Conservation (phyloP, 2,113 vertebrate genomes). For the Oriolus oriolus region DNA sequence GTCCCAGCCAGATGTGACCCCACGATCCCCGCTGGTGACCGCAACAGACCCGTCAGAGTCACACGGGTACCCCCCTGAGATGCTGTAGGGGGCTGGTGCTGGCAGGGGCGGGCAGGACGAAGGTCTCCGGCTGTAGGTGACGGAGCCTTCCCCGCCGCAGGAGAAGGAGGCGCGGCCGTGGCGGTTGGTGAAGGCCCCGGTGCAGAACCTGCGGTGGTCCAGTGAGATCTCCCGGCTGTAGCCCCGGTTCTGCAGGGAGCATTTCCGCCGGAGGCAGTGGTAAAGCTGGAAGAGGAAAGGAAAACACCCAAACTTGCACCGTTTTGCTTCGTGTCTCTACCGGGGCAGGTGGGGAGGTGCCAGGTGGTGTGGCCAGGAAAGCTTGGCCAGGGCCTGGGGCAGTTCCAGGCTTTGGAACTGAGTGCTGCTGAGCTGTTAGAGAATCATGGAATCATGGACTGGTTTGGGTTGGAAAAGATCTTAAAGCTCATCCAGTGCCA, state of each 20-base stretch:
- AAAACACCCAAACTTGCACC: fast-evolving
- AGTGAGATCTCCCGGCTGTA: neutral
- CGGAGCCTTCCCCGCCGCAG: neutral
- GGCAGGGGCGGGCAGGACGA: neutral
- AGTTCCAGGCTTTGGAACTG: fast-evolving
- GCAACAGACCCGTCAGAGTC: fast-evolving
- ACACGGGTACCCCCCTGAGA: neutral
- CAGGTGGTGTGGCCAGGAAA: neutral
- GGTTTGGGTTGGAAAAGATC: neutral
- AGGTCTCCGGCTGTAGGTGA: neutral
- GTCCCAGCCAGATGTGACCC: neutral
- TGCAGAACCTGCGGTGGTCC: neutral
- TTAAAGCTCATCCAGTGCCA: neutral
- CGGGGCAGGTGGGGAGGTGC: neutral
- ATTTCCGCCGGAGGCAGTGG: neutral
- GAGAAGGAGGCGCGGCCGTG: neutral
- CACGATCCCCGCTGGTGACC: fast-evolving
- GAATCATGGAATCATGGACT: neutral
- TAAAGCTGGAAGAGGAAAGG: neutral
- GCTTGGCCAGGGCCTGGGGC: neutral
- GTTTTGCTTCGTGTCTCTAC: neutral
- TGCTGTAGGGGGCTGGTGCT: neutral
- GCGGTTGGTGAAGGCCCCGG: fast-evolving
- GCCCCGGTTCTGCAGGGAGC: neutral
- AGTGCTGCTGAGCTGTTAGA: neutral